phyloP scores from a whole-genome alignment of 2,113 vertebrate genomes.

The Chaenocephalus aceratus region DNA sequence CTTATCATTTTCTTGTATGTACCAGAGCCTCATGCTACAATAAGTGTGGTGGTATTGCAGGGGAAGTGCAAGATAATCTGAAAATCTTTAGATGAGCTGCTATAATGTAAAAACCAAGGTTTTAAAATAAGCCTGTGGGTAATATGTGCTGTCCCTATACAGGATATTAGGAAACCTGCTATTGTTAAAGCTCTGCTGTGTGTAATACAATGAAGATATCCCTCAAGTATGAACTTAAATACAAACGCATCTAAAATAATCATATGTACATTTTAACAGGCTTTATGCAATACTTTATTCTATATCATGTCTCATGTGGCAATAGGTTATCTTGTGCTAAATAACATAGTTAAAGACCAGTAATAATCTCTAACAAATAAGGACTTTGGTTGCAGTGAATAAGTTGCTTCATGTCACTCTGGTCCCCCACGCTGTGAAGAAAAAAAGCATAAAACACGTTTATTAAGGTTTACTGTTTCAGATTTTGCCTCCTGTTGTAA shows the following conservation, averaged over 20 bases:
- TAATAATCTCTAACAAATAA: conserved; percentile 57
- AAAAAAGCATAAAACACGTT: neutral
- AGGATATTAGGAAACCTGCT: conserved; percentile 1
- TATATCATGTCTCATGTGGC: conserved; percentile 58
- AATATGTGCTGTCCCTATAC: neutral
- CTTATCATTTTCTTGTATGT: neutral
- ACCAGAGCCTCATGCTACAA: neutral
- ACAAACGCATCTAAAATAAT: conserved; percentile 58
- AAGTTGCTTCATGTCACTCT: conserved; percentile 70
- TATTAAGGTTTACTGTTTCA: too few relatives aligned
- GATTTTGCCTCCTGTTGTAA: too few relatives aligned
- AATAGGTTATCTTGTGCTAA: conserved; percentile 59
- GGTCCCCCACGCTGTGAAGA: conserved; percentile 83
- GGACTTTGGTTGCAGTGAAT: conserved; percentile 47
- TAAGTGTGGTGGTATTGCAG: neutral
- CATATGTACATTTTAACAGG: conserved; percentile 76
- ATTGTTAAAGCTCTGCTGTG: conserved; percentile 6
- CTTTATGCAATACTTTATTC: conserved; percentile 70
- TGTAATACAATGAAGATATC: conserved; percentile 26
- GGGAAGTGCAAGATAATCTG: neutral
- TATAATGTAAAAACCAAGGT: conserved; percentile 1
- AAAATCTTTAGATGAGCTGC: neutral
- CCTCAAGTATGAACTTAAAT: conserved; percentile 19
- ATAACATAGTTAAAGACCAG: conserved; percentile 50
- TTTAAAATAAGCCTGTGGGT: neutral